phyloP scores from a whole-genome alignment of 1,140 invertebrate genomes.

The Euura lappo region DNA sequence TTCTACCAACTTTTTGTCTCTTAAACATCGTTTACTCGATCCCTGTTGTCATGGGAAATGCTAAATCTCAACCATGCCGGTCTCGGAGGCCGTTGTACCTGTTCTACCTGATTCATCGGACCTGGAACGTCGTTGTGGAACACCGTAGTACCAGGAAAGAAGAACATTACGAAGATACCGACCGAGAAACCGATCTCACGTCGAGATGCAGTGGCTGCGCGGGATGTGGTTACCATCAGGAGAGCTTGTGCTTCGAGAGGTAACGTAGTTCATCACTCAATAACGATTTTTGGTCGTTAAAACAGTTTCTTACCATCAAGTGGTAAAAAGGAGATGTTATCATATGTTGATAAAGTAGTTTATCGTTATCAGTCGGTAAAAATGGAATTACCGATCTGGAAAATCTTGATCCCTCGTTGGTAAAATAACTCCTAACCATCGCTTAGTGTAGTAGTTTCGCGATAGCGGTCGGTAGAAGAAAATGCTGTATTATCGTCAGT shows the following conservation, averaged over 20 bases:
- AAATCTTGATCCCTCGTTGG: no score
- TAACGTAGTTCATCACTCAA: constrained; percentile 26
- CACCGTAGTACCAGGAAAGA: constrained; percentile 42
- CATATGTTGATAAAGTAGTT: no score
- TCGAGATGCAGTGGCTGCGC: constrained; percentile 51
- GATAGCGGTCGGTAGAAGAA: no score
- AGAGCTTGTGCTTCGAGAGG: constrained; percentile 55
- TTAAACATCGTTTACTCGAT: no score
- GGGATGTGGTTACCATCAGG: constrained; percentile 47
- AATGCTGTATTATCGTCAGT: no score
- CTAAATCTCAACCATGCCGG: constrained; percentile 42
- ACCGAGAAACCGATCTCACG: constrained; percentile 48
- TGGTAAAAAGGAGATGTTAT: neutral
- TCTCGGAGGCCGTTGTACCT: constrained; percentile 65
- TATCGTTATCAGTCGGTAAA: no score
- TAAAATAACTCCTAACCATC: no score
- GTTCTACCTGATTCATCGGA: constrained; percentile 71
- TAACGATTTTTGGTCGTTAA: neutral
- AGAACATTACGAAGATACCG: constrained; percentile 38
- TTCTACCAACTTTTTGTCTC: no score
- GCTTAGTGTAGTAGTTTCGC: no score
- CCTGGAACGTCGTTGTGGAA: constrained; percentile 72
- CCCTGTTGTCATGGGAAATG: constrained; percentile 47
- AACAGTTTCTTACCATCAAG: neutral
- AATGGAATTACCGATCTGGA: no score